Base-by-base conservation (phyloP, 2,797 vertebrate genomes). In the Pseudomugil gertrudae region DNA sequence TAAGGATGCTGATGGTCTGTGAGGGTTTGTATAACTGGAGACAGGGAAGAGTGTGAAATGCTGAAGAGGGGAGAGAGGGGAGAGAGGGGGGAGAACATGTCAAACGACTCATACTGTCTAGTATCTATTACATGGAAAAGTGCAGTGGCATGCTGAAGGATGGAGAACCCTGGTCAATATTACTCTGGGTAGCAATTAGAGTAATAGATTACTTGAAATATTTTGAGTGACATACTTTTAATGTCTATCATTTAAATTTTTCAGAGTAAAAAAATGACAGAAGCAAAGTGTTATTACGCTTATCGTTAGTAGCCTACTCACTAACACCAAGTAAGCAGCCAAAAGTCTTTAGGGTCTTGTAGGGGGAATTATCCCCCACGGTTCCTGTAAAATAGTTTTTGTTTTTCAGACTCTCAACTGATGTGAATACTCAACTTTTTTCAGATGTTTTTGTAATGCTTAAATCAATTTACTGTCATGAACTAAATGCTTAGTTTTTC, bases 71-170 rank as follows among this genome's bases (percentile, higher is more conserved):
- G 55, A 57, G 58, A 35, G 69, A 76, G 56, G 68, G 56, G 29
- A 30, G n/a, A n/a, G n/a, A n/a, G n/a, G n/a, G n/a, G 76, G 76
- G 63, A 79, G 63, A 57, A 62, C 66, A 63, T 69, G 38, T 24
- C 9, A 65, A 62, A 65, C 56, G n/a, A 26, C 29, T 63, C 32
- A 8, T 57, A 47, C 14, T 29, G 14, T 30, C 26, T 45, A 3
- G 5, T 13, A 38, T 45, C 43, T 36, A 17, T 62, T 58, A 27
- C 55, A 60, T 36, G 9, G n/a, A 69, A 24, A 52, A 68, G 63
- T 36, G 55, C 47, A 48, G 47, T 24, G 47, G 47, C 23, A 21
- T n/a, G 47, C 21, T 48, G 47, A 48, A 11, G 21, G 47, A 48
- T 48, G 47, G 47, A 23, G 11, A 48, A 13, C 47, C 40, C 21